A percentile compares a stretch with the other conserved stretches of the same genome.
Conservation (phyloP, 1,140 invertebrate genomes). For the Procambarus clarkii region DNA sequence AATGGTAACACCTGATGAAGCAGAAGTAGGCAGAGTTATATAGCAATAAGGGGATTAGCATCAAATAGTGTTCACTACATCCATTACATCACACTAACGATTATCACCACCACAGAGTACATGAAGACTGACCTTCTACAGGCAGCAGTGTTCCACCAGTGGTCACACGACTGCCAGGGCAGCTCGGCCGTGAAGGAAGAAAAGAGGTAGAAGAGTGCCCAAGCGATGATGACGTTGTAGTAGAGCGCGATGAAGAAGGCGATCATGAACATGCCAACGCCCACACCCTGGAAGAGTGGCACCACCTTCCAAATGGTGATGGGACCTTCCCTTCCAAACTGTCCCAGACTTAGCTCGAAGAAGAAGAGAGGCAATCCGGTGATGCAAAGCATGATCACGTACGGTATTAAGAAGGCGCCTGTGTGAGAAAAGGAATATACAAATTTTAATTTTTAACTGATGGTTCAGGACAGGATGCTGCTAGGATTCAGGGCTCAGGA, state of each 20-base stretch:
- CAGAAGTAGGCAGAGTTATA: no score
- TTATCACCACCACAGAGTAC: no score
- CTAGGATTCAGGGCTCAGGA: no score
- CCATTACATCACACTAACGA: no score
- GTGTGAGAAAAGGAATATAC: not conserved
- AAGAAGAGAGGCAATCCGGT: constrained; percentile 91
- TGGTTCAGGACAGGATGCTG: no score
- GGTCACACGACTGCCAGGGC: constrained; percentile 87
- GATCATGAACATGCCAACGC: constrained; percentile 89
- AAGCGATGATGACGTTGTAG: constrained; percentile 91
- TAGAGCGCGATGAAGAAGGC: constrained; percentile 89
- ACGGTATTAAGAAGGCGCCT: constrained; percentile 89
- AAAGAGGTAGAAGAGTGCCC: constrained; percentile 89
- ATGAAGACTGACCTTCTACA: constrained; percentile 60
- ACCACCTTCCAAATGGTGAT: constrained; percentile 78
- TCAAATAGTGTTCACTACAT: no score
- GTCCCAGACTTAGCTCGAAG: constrained; percentile 88
- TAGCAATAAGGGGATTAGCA: no score
- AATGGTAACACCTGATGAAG: no score
- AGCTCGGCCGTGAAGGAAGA: constrained; percentile 83
- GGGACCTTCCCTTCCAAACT: constrained; percentile 84
- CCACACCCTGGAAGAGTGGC: constrained; percentile 81
- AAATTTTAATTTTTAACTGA: not conserved
- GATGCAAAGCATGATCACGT: constrained; percentile 89
- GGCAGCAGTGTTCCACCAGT: constrained; percentile 83